Base-by-base conservation (phyloP, 2,888 invertebrate species). In the Drosophila paranaensis region DNA sequence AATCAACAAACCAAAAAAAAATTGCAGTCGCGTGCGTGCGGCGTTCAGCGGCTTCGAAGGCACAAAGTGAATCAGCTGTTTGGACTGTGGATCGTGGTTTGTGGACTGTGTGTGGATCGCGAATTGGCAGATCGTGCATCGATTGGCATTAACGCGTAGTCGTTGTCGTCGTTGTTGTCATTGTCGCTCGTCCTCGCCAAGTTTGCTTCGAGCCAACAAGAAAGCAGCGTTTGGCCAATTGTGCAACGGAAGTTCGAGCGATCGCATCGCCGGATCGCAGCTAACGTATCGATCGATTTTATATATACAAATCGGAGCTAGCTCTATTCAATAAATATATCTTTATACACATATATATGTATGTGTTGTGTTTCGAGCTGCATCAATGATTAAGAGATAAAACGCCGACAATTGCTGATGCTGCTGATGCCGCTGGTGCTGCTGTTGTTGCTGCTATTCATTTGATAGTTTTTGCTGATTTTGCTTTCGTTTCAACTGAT, bases 171-270 rank as follows among this genome's bases (percentile, higher is more conserved):
- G 33, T 45, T 33, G 40, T 33, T 25, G 57, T 46, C 45, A 33
- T 56, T 65, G 54, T 67, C 64, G 74, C 42, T 60, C 63, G 76
- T 79, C 77, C 71, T 76, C 71, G 77, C 73, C 77, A 69, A 72
- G 60, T 76, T 72, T 56, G 68, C 67, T 20, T 60, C 71, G 62
- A 71, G 66, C 63, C 75, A 79, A 70, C 61, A 62, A 75, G 65
- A 69, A 65, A 68, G 42, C 66, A 58, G 61, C 77, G 42, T 56
- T 69, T 70, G 64, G 70, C 79, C 81, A 84, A 84, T 84, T 87
- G 89, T 87, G 87, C 83, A 83, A 81, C 87, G 89, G 83, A 80
- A 83, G 89, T 78, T 86, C 89, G 73, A 78, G 87, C 75, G 89
- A 78, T 78, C 83, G 68, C 72, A 70, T 67, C 75, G 69, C 62